A percentile compares a stretch with the other conserved stretches of the same genome.
These are phyloP conservation scores for Campoletis raptor DNA, from an alignment of 2,888 invertebrate genomes.

Conservation along the genomic window DNA sequence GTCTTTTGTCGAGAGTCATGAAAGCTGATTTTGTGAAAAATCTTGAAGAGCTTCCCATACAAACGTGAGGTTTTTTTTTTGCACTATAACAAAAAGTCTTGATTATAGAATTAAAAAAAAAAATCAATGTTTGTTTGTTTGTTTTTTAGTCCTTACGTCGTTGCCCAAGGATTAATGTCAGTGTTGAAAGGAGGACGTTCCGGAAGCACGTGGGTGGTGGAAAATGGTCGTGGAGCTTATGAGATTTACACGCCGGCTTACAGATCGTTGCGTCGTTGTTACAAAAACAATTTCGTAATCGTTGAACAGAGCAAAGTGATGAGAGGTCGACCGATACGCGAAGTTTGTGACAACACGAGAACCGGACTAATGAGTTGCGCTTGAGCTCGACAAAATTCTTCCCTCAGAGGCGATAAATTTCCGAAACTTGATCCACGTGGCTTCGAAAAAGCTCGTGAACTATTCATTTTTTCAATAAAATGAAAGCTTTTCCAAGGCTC, in stretches of 20 bases:
- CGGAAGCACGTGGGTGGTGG: conserved; percentile 82
- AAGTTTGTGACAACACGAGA: conserved; percentile 79
- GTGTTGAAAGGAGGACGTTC: conserved; percentile 76
- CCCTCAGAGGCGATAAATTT: background rate
- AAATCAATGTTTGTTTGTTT: background rate
- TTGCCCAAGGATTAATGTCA: conserved; percentile 80
- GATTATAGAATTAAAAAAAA: background rate
- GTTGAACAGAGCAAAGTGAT: conserved; percentile 67
- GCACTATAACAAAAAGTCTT: background rate
- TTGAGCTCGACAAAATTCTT: conserved; percentile 59
- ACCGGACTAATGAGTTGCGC: conserved; percentile 80
- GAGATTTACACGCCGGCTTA: conserved; percentile 80
- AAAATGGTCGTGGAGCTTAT: conserved; percentile 79
- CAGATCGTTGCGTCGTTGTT: conserved; percentile 77
- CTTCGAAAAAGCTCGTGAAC: background rate
- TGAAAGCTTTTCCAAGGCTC: background rate
- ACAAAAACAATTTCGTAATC: conserved; percentile 79
- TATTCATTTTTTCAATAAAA: background rate
- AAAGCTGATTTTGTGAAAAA: conserved; percentile 82
- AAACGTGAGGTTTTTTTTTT: conserved; percentile 77
- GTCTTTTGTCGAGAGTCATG: conserved; percentile 80
- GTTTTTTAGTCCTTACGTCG: conserved; percentile 78
- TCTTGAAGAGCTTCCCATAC: conserved; percentile 80
- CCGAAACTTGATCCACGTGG: no score
- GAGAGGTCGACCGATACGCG: conserved; percentile 77